These are phyloP conservation scores for Lindbergichthys nudifrons DNA, from an alignment of 2,797 vertebrate species.

Conservation along the genomic window DNA sequence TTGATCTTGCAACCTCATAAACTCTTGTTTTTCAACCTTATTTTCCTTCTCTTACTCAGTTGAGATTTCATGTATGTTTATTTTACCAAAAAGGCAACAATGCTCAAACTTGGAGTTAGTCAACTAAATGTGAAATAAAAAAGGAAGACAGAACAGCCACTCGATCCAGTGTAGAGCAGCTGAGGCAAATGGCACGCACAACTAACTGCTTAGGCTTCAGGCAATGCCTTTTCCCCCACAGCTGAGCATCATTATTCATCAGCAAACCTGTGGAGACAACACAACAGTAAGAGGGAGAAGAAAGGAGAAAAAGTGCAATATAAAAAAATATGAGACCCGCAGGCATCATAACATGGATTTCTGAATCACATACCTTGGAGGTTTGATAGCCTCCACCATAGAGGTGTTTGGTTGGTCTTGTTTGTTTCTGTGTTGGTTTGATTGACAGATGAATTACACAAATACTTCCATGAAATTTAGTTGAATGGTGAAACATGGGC, in stretches of 20 bases:
- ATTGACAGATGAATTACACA: too few species aligned
- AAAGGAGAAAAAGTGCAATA: neutral
- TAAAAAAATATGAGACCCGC: neutral
- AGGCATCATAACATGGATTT: neutral
- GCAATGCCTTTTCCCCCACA: conserved; percentile 1
- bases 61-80: neutral
- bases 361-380: neutral
- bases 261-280: conserved; percentile 23
- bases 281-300: neutral
- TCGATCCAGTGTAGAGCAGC: conserved; percentile 9
- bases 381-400: neutral
- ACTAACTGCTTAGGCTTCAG: conserved; percentile 4
- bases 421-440: too few species aligned
- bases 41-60: neutral
- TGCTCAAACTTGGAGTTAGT: neutral
- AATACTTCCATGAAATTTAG: too few species aligned
- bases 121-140: neutral
- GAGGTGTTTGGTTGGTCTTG: too few species aligned
- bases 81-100: neutral
- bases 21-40: neutral
- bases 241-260: conserved; percentile 28
- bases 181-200: conserved; percentile 8
- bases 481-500: too few species aligned
- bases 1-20: neutral
- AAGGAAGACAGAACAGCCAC: neutral